Percentiles rank a stretch among this genome's conserved stretches.
Evolutionary conservation across 2,797 vertebrate genomes (phyloP).

Genomic region (Galagoides demidoff): DNA sequence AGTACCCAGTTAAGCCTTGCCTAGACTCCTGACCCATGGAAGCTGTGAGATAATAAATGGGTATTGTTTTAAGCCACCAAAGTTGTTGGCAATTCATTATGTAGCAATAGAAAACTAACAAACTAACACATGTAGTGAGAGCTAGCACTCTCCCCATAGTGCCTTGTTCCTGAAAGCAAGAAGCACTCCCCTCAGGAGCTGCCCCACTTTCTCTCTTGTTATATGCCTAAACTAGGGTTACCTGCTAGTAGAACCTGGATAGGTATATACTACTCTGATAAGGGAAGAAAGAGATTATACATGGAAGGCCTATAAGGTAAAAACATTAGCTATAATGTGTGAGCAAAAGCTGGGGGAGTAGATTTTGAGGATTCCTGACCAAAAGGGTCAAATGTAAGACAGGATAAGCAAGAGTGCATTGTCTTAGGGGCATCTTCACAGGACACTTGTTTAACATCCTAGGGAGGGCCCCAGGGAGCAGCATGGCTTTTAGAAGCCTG

Average conservation of each 20-base stretch:
- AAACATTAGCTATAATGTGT: not conserved
- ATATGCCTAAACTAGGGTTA: not conserved
- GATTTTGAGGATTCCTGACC: not conserved
- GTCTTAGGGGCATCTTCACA: not conserved
- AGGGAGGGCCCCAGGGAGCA: not conserved
- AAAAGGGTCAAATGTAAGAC: not conserved
- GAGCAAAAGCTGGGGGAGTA: not conserved
- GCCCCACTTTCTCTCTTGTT: not conserved
- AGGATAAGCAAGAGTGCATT: not conserved
- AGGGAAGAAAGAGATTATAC: not conserved
- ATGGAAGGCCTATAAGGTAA: not conserved
- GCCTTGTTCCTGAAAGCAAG: not conserved
- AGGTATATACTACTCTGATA: not conserved
- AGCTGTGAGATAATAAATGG: not conserved
- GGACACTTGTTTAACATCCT: not conserved
- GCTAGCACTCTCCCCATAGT: not conserved
- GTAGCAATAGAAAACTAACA: not conserved
- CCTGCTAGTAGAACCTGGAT: not conserved
- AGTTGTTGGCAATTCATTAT: not conserved
- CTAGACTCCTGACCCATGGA: not conserved
- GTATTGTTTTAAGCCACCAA: not conserved
- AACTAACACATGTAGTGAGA: not conserved
- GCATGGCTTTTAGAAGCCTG: not conserved
- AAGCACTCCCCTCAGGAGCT: not conserved
- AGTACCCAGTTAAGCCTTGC: not conserved